phyloP scores from a whole-genome alignment of 2,888 invertebrate species.

The Phytoseiulus persimilis region DNA sequence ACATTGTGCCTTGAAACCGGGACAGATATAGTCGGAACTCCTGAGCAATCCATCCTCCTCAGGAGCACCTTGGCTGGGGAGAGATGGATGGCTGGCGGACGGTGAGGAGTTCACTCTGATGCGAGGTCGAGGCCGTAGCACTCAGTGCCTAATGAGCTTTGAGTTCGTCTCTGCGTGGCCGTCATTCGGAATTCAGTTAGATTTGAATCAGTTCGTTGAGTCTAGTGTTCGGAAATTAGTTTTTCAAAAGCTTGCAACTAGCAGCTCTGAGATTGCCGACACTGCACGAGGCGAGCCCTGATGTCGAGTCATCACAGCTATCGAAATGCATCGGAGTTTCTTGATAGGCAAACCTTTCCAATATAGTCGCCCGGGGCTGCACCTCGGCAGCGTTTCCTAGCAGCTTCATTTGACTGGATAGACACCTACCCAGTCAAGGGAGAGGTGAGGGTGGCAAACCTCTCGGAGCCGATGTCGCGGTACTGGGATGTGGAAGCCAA shows the following conservation, averaged over 20 bases:
- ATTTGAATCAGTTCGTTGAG: not conserved
- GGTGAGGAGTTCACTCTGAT: not conserved
- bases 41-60: no score
- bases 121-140: not conserved
- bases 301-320: not conserved
- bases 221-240: not conserved
- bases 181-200: not conserved
- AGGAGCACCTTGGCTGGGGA: no score
- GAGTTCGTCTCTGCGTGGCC: not conserved
- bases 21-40: no score
- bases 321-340: not conserved
- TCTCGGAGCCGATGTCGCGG: not conserved
- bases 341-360: constrained; percentile 5
- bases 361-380: not conserved
- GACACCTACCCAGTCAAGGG: not conserved
- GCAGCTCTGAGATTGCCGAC: not conserved
- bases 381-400: not conserved
- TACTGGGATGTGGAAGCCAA: not conserved
- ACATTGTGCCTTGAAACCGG: no score
- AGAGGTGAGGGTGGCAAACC: not conserved
- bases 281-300: not conserved
- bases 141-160: not conserved
- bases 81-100: no score
- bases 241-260: not conserved
- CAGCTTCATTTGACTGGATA: not conserved